Conservation (phyloP, 2,888 invertebrate species). For the Amphipyra berbera region DNA sequence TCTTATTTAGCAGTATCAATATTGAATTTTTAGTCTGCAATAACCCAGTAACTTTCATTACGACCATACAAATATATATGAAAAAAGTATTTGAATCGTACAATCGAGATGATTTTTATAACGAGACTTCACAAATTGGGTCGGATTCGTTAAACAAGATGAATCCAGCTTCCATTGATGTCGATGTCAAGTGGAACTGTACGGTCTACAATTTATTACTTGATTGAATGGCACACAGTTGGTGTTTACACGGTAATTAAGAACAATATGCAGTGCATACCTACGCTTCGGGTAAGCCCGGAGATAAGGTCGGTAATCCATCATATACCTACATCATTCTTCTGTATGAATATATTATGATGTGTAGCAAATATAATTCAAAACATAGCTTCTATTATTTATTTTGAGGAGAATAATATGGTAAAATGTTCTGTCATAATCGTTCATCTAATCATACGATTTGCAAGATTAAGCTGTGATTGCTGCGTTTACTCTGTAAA, state of each 20-base stretch:
- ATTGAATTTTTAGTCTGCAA: too few relatives aligned
- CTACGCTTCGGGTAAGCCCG: constrained; percentile 35
- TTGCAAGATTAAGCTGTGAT: too few relatives aligned
- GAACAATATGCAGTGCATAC: constrained; percentile 41
- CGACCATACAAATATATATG: too few relatives aligned
- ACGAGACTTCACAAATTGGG: constrained; percentile 62
- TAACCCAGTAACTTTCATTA: too few relatives aligned
- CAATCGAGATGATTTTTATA: constrained; percentile 57
- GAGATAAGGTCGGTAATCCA: constrained; percentile 42
- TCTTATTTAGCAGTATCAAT: too few relatives aligned
- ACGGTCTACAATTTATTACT: constrained; percentile 40
- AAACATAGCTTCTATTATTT: neutral
- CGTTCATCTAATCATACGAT: too few relatives aligned
- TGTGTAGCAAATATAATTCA: neutral
- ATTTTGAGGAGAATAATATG: too few relatives aligned
- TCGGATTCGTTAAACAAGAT: constrained; percentile 57
- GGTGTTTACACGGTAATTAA: constrained; percentile 54
- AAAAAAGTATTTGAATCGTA: neutral
- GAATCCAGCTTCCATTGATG: constrained; percentile 55
- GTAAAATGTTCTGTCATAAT: too few relatives aligned
- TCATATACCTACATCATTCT: constrained; percentile 22
- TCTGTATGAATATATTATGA: neutral
- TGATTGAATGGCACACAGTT: constrained; percentile 53
- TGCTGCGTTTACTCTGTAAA: too few relatives aligned
- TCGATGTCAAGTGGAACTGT: constrained; percentile 57